These are phyloP conservation scores for Allolobophora icterica DNA, from an alignment of 2,888 invertebrate genomes.

Conservation along the genomic window DNA sequence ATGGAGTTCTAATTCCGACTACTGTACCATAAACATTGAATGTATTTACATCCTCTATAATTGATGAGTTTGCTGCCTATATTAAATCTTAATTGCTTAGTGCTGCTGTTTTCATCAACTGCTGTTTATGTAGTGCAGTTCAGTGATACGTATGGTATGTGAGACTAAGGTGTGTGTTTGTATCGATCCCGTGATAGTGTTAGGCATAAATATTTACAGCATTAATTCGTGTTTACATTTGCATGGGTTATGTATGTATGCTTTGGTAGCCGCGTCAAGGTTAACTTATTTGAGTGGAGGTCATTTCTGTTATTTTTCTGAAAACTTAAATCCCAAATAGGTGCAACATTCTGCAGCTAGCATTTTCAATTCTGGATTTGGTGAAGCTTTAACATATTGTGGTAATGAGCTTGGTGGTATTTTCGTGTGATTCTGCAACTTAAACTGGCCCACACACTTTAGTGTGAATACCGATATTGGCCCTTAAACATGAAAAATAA, in stretches of 20 bases:
- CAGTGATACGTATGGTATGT: not conserved
- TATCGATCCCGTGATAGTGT: not conserved
- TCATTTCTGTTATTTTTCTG: too few relatives aligned
- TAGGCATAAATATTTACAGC: not conserved
- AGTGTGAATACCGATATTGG: not conserved
- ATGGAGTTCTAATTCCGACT: not conserved
- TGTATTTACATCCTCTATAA: not conserved
- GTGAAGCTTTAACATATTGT: not conserved
- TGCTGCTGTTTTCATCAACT: not conserved
- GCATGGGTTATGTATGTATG: not conserved
- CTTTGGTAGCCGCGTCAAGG: not conserved
- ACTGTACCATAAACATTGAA: not conserved
- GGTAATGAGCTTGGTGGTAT: not conserved
- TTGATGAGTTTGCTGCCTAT: not conserved
- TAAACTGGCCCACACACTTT: not conserved
- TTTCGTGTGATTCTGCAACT: not conserved
- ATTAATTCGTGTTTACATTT: not conserved
- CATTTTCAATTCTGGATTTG: not conserved
- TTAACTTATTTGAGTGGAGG: not conserved
- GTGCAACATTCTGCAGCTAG: not conserved
- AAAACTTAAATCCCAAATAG: not conserved
- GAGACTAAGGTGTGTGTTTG: not conserved
- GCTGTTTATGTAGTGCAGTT: not conserved
- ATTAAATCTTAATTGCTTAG: not conserved
- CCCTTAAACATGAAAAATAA: not conserved